These are phyloP conservation scores for Entomyzon cyanotis DNA, from an alignment of 2,113 vertebrate species.

Conservation along the genomic window DNA sequence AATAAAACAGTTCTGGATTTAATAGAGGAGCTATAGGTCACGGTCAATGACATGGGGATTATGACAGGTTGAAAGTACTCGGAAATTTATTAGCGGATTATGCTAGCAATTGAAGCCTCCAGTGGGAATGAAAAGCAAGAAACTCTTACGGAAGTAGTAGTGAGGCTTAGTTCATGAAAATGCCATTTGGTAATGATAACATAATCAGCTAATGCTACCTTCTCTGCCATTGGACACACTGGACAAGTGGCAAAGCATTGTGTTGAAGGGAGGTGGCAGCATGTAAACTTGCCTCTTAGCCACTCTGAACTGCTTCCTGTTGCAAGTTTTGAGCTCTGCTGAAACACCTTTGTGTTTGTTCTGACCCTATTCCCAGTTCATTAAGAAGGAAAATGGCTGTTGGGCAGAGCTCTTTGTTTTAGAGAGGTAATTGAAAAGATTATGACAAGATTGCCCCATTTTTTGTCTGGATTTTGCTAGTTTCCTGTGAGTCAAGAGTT, in stretches of 20 bases:
- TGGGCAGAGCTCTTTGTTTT: not conserved
- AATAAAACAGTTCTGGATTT: not conserved
- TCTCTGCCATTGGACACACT: fast-evolving
- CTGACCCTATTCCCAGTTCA: not conserved
- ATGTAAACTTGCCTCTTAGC: not conserved
- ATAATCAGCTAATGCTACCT: not conserved
- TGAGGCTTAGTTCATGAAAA: not conserved
- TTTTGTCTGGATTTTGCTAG: not conserved
- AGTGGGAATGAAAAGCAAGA: not conserved
- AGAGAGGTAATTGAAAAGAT: not conserved
- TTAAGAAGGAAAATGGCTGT: not conserved
- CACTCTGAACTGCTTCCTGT: not conserved
- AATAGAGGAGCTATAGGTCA: not conserved
- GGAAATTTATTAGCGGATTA: not conserved
- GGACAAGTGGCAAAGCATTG: not conserved
- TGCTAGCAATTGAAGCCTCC: not conserved
- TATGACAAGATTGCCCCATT: not conserved
- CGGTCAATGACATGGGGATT: not conserved
- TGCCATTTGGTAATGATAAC: not conserved
- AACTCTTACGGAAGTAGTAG: not conserved
- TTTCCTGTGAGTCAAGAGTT: not conserved
- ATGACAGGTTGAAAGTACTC: not conserved
- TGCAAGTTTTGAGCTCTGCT: not conserved
- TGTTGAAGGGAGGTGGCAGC: not conserved
- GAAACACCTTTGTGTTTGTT: not conserved